These are phyloP conservation scores for Drosophila tripunctata DNA, from an alignment of 2,888 invertebrate genomes.

Conservation along the genomic window DNA sequence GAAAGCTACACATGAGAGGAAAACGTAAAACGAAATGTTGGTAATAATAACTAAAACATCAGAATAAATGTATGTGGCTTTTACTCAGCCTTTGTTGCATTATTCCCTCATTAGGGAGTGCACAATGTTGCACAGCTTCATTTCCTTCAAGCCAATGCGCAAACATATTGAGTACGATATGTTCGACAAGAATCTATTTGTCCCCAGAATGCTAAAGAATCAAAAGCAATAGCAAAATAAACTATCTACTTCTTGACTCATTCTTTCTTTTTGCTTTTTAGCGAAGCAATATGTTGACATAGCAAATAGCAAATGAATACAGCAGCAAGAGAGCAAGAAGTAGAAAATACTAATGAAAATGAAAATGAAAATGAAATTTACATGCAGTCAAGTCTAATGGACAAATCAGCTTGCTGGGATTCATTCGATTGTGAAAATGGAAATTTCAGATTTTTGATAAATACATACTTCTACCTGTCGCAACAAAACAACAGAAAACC, in stretches of 20 bases:
- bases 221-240: slow-evolving; percentile 29
- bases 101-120: slow-evolving; percentile 36
- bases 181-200: slow-evolving; percentile 57
- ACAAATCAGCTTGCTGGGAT: slow-evolving; percentile 48
- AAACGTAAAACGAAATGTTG: neutral
- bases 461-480: slow-evolving; percentile 40
- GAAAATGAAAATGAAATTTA: slow-evolving; percentile 38
- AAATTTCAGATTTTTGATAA: slow-evolving; percentile 63
- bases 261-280: slow-evolving; percentile 29
- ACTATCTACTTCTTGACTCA: neutral
- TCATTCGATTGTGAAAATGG: slow-evolving; percentile 66
- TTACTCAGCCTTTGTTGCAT: neutral
- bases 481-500: slow-evolving; percentile 4
- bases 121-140: slow-evolving; percentile 32
- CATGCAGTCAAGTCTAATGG: slow-evolving; percentile 62
- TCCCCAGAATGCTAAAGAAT: slow-evolving; percentile 11
- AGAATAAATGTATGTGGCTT: neutral
- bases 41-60: slow-evolving; percentile 11
- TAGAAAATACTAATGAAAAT: slow-evolving; percentile 16
- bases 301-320: slow-evolving; percentile 42
- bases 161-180: slow-evolving; percentile 23
- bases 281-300: slow-evolving; percentile 29
- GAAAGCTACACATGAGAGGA: slow-evolving; percentile 12
- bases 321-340: neutral
- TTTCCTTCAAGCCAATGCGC: slow-evolving; percentile 49